A percentile compares a stretch with the other conserved stretches of the same genome.
These are phyloP conservation scores for Microctenopoma lineatum DNA, from an alignment of 2,797 vertebrate genomes.

Conservation along the genomic window DNA sequence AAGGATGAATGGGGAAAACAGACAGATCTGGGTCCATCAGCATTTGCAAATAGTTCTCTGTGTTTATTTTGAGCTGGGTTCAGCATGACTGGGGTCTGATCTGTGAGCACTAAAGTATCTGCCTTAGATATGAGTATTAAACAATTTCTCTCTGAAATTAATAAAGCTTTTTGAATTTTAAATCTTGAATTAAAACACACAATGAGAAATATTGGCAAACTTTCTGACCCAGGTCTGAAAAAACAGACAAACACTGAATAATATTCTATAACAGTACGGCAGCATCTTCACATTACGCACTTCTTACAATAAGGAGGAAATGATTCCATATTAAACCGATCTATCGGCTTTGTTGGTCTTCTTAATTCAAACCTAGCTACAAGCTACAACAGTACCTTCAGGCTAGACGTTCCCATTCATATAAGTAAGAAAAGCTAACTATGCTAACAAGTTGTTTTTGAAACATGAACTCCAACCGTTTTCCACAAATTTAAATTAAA, in stretches of 20 bases:
- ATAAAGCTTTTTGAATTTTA: too few relatives aligned
- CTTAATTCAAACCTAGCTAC: neutral
- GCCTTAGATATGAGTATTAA: too few relatives aligned
- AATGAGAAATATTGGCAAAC: constrained; percentile 20
- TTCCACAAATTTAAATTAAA: neutral
- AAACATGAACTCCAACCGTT: neutral
- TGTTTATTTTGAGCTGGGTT: neutral
- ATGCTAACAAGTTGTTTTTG: neutral
- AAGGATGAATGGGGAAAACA: constrained; percentile 38
- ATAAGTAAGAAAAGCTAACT: neutral
- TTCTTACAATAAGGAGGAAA: neutral
- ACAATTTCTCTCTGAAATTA: too few relatives aligned
- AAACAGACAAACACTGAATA: constrained; percentile 19
- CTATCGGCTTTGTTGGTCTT: neutral
- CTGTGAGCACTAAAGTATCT: too few relatives aligned
- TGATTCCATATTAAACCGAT: neutral
- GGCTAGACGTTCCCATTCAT: too few relatives aligned
- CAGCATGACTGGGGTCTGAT: neutral
- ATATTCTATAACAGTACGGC: neutral
- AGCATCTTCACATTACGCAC: neutral
- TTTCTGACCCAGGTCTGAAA: constrained; percentile 26
- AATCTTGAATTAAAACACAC: neutral
- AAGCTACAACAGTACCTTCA: neutral
- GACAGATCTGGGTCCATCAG: constrained; percentile 18
- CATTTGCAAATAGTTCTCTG: constrained; percentile 23